Evolutionary conservation across 2,888 invertebrate genomes (phyloP).

Genomic region (Chloroclystis v-ata): DNA sequence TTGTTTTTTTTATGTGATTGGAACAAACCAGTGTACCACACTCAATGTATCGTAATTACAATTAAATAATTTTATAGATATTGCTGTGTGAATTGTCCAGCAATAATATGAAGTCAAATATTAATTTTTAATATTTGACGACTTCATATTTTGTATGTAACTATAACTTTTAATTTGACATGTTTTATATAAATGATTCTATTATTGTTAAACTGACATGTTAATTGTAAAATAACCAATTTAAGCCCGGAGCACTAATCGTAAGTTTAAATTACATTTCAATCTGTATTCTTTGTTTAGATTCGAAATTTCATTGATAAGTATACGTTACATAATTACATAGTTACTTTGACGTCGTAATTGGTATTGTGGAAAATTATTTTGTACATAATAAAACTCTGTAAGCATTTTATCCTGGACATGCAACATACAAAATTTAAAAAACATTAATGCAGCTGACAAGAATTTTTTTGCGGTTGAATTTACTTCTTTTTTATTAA

Average conservation of each 20-base stretch:
- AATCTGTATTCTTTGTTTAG: conserved; percentile 48
- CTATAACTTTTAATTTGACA: too few relatives aligned
- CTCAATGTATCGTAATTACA: not conserved
- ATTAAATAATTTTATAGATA: too few relatives aligned
- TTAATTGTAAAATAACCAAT: too few relatives aligned
- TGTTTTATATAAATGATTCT: too few relatives aligned
- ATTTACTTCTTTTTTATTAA: not conserved
- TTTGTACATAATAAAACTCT: conserved; percentile 41
- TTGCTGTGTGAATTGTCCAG: too few relatives aligned
- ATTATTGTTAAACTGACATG: too few relatives aligned
- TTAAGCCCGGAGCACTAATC: conserved; percentile 50
- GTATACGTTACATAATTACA: conserved; percentile 38
- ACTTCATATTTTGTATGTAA: too few relatives aligned
- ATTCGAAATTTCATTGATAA: conserved; percentile 60
- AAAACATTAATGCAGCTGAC: conserved; percentile 16
- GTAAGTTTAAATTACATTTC: conserved; percentile 54
- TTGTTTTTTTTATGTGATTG: too few relatives aligned
- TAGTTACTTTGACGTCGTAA: conserved; percentile 42
- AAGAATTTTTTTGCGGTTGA: conserved; percentile 11
- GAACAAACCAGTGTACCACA: not conserved
- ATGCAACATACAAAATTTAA: conserved; percentile 24
- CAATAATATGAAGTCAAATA: too few relatives aligned
- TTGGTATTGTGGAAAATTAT: conserved; percentile 39
- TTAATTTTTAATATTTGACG: too few relatives aligned
- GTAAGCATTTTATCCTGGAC: conserved; percentile 44